Percentiles rank a stretch among this genome's conserved stretches.
Evolutionary conservation across 2,888 invertebrate genomes (phyloP).

Genomic region (Tanaodytes sp.): DNA sequence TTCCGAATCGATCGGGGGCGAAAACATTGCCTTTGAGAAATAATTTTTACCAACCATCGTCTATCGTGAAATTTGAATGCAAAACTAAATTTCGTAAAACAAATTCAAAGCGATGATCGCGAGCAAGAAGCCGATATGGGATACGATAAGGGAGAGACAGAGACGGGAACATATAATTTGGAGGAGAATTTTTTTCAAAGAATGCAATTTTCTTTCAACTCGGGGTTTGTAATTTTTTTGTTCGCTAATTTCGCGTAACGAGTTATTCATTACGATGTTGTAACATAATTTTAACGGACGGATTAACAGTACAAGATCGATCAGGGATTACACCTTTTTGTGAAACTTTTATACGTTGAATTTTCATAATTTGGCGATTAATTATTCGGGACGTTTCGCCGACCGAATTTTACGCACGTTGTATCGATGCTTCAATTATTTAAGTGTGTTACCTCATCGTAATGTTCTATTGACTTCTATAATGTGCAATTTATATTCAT

Average conservation of each 20-base stretch:
- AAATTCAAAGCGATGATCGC: conserved; percentile 20
- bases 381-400: conserved; percentile 18
- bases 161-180: conserved; percentile 21
- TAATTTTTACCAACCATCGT: conserved; percentile 43
- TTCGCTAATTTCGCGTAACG: too few relatives aligned
- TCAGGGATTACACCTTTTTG: too few relatives aligned
- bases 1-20: conserved; percentile 39
- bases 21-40: conserved; percentile 45
- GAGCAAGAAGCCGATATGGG: too few relatives aligned
- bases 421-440: conserved; percentile 30
- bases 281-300: too few relatives aligned
- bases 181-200: conserved; percentile 28
- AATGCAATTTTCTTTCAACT: conserved; percentile 19
- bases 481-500: conserved; percentile 41
- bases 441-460: conserved; percentile 38
- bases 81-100: conserved; percentile 36
- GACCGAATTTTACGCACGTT: conserved; percentile 30
- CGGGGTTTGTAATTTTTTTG: too few relatives aligned
- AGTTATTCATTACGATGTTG: too few relatives aligned
- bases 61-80: conserved; percentile 35
- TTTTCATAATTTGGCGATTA: too few relatives aligned
- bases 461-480: conserved; percentile 25
- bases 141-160: too few relatives aligned
- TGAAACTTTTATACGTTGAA: too few relatives aligned
- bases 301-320: too few relatives aligned